phyloP scores from a whole-genome alignment of 2,888 invertebrate genomes.

The Cyclophora albipunctata region DNA sequence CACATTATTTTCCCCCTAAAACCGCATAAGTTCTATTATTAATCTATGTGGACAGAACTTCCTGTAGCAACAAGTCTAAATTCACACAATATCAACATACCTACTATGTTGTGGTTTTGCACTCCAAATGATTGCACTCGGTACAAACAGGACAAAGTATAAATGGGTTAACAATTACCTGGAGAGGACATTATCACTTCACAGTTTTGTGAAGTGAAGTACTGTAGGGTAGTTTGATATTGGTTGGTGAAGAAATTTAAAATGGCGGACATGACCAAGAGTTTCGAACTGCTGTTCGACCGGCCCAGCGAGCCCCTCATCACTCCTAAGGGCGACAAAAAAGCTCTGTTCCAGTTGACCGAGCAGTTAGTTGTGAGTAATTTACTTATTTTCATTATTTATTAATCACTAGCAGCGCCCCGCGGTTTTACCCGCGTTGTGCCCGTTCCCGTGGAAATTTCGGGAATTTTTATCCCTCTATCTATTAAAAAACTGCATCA shows the following conservation, averaged over 20 bases:
- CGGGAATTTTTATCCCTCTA: constrained; percentile 1
- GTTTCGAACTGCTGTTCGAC: constrained; percentile 69
- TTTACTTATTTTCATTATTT: not conserved
- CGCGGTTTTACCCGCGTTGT: no score
- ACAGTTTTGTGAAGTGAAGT: constrained; percentile 57
- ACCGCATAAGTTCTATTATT: no score
- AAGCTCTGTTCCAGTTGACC: constrained; percentile 77
- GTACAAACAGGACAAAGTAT: constrained; percentile 17
- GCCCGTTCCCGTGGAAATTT: no score
- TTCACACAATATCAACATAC: constrained; percentile 28
- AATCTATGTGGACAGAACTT: no score
- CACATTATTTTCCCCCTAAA: no score
- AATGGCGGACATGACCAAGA: constrained; percentile 39
- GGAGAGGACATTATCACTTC: constrained; percentile 42
- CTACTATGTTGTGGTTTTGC: constrained; percentile 34
- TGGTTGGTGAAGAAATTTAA: constrained; percentile 8
- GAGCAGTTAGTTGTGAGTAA: constrained; percentile 77
- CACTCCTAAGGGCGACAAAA: constrained; percentile 76
- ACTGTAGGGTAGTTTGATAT: not conserved
- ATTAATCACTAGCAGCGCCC: no score
- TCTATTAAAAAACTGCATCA: not conserved
- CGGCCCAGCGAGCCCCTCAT: constrained; percentile 78
- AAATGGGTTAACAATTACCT: constrained; percentile 14
- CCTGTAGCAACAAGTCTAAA: not conserved
- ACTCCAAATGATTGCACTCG: constrained; percentile 33